Evolutionary conservation across 2,888 invertebrate species (phyloP).

Genomic region (Hofmannophila pseudospretella): DNA sequence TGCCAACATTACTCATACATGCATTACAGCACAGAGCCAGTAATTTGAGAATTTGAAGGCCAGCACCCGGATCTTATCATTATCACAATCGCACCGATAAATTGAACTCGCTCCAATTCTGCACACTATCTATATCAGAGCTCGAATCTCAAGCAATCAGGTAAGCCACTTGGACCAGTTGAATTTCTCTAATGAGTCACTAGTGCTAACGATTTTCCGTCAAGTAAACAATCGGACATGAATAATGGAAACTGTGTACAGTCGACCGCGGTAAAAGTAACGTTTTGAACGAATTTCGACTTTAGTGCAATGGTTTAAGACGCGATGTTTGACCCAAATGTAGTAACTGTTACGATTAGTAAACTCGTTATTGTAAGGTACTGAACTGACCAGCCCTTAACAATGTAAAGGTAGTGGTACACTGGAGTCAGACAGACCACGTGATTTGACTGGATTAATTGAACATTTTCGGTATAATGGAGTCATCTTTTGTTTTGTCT

Average conservation of each 20-base stretch:
- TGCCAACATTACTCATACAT: too few species aligned
- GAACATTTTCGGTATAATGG: too few species aligned
- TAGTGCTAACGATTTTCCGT: slow-evolving; percentile 63
- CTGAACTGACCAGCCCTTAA: slow-evolving; percentile 20
- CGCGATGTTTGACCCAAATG: slow-evolving; percentile 50
- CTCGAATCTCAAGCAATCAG: slow-evolving; percentile 5
- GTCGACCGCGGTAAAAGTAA: background rate
- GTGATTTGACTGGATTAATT: too few species aligned
- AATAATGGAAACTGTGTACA: slow-evolving; percentile 60
- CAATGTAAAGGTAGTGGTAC: slow-evolving; percentile 9
- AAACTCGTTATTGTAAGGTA: slow-evolving; percentile 24
- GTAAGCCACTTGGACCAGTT: slow-evolving; percentile 21
- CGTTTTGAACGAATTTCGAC: too few species aligned
- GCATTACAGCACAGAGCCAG: too few species aligned
- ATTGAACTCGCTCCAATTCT: slow-evolving; percentile 1
- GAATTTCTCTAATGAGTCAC: slow-evolving; percentile 71
- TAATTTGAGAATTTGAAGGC: too few species aligned
- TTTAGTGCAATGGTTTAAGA: too few species aligned
- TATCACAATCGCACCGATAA: slow-evolving; percentile 1
- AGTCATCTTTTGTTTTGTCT: too few species aligned
- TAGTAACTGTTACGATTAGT: slow-evolving; percentile 26
- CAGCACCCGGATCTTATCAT: background rate
- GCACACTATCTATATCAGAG: slow-evolving; percentile 3
- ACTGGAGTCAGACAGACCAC: slow-evolving; percentile 5
- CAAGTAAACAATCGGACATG: slow-evolving; percentile 61